Percentiles rank a stretch among this genome's conserved stretches.
Evolutionary conservation across 2,113 vertebrate species (phyloP).

Genomic region (Hoplias malabaricus): DNA sequence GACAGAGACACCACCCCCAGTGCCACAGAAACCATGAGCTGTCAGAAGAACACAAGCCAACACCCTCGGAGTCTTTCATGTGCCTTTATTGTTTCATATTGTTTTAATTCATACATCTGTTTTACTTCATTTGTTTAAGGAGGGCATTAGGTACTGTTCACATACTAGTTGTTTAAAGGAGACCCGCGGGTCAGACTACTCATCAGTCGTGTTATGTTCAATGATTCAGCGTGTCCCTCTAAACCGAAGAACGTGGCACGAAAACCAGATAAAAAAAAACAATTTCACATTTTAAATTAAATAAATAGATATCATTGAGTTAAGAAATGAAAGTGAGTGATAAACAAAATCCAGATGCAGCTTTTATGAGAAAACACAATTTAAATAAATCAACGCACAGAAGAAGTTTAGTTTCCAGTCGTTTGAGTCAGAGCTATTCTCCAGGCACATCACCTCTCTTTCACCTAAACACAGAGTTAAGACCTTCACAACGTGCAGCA

Average conservation of each 20-base stretch:
- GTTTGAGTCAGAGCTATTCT: slow-evolving; percentile 16
- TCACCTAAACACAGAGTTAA: slow-evolving; percentile 8
- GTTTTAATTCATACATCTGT: slow-evolving; percentile 72
- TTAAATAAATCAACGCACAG: background rate
- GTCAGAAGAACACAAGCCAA: background rate
- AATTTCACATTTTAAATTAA: slow-evolving; percentile 27
- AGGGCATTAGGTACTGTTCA: slow-evolving; percentile 27
- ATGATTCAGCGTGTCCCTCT: background rate
- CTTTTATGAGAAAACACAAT: background rate
- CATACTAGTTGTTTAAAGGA: slow-evolving; percentile 17
- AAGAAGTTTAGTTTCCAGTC: slow-evolving; percentile 1
- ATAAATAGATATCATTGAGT: slow-evolving; percentile 32
- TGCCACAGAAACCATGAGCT: no score
- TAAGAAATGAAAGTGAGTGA: slow-evolving; percentile 1
- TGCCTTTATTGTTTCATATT: slow-evolving; percentile 46
- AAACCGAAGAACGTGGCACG: slow-evolving; percentile 20
- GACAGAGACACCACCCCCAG: no score
- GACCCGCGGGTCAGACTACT: background rate
- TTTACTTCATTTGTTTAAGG: slow-evolving; percentile 70
- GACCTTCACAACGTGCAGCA: background rate
- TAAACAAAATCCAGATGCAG: background rate
- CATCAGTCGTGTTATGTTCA: slow-evolving; percentile 13
- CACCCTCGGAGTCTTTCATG: background rate
- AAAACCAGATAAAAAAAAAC: background rate
- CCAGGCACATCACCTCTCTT: background rate